Percentiles rank a stretch among this genome's conserved stretches.
These are phyloP conservation scores for Drosophila nr. medialis DNA, from an alignment of 2,888 invertebrate genomes.

Conservation along the genomic window DNA sequence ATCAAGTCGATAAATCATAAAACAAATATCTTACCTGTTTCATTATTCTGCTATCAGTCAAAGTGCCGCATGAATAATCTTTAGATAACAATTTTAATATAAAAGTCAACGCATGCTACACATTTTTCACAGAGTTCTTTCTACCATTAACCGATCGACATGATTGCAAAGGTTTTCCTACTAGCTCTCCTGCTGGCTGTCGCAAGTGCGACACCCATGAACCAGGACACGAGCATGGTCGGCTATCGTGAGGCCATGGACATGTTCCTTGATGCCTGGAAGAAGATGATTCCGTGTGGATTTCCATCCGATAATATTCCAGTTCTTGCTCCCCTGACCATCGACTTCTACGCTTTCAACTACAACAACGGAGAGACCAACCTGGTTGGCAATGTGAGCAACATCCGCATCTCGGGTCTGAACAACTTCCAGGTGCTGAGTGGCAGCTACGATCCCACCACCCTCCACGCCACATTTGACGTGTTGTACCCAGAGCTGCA, in stretches of 20 bases:
- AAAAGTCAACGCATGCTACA: background rate
- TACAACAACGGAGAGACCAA: constrained; percentile 37
- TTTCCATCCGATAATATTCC: constrained; percentile 61
- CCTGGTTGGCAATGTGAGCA: constrained; percentile 63
- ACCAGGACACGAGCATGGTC: constrained; percentile 19
- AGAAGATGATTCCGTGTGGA: constrained; percentile 74
- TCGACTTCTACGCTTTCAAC: constrained; percentile 33
- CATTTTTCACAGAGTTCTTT: constrained; percentile 16
- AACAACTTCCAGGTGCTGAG: constrained; percentile 58
- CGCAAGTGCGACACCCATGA: constrained; percentile 21
- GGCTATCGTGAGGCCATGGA: constrained; percentile 55
- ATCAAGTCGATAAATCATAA: background rate
- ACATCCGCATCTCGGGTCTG: constrained; percentile 66
- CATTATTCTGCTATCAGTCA: background rate
- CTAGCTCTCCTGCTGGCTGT: constrained; percentile 46
- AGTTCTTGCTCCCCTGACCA: constrained; percentile 58
- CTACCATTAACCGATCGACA: constrained; percentile 18
- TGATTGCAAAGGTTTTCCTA: constrained; percentile 41
- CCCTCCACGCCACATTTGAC: constrained; percentile 61
- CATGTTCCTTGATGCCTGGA: constrained; percentile 52
- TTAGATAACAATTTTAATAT: background rate
- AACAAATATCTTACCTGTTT: background rate
- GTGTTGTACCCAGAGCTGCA: constrained; percentile 63
- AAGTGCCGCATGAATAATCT: background rate
- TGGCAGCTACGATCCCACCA: constrained; percentile 45